phyloP scores from a whole-genome alignment of 2,888 invertebrate genomes.

The Frankliniella fusca region DNA sequence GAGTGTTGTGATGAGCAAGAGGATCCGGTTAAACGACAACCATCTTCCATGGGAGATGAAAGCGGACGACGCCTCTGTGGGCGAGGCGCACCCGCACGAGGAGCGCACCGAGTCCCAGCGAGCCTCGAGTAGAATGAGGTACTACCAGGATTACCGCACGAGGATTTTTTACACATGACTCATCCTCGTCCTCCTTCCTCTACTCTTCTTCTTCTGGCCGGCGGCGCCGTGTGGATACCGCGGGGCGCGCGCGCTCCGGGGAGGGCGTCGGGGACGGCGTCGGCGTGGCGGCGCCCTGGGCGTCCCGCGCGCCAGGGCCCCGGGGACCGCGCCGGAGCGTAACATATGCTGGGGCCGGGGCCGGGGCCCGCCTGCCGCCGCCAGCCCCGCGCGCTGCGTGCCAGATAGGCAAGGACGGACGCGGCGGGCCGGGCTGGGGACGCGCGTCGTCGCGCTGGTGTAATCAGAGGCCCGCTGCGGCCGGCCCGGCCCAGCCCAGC shows the following conservation, averaged over 20 bases:
- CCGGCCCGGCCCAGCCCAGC: not conserved
- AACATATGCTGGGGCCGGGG: not conserved
- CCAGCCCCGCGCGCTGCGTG: not conserved
- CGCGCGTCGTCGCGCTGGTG: not conserved
- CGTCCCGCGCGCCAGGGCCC: not conserved
- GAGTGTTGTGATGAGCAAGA: conserved; percentile 25
- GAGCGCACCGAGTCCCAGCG: conserved; percentile 16
- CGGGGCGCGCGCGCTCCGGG: not conserved
- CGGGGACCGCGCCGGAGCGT: not conserved
- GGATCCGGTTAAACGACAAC: conserved; percentile 20
- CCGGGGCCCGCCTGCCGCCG: not conserved
- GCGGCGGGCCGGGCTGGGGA: not conserved
- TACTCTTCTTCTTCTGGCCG: no score
- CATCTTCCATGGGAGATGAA: conserved; percentile 26
- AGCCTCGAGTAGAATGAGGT: conserved; percentile 14
- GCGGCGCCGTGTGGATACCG: not conserved
- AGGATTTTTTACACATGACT: not conserved
- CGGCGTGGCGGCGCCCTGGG: not conserved
- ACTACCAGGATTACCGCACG: not conserved
- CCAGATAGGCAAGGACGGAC: not conserved
- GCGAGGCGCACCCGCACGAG: conserved; percentile 3
- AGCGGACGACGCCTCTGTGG: conserved; percentile 14
- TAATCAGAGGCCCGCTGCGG: not conserved
- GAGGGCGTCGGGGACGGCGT: not conserved
- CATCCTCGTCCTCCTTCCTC: no score